phyloP scores from a whole-genome alignment of 2,888 invertebrate species.

The Brachyopa scutellaris region DNA sequence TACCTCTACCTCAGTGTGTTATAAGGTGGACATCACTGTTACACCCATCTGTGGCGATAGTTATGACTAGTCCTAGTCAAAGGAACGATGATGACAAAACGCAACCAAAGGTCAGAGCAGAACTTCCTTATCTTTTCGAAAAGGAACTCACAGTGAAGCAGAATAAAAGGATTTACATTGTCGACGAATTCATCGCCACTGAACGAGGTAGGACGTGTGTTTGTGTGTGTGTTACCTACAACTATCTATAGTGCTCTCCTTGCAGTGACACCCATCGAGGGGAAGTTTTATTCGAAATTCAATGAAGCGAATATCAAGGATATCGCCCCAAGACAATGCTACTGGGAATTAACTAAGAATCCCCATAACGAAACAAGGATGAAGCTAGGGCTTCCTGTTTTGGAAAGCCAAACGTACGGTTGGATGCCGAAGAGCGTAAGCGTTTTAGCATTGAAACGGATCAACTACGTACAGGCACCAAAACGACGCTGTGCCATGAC shows the following conservation, averaged over 20 bases:
- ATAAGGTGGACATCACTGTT: conserved; percentile 15
- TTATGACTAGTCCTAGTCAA: conserved; percentile 38
- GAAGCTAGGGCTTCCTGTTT: conserved; percentile 74
- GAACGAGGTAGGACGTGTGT: conserved; percentile 74
- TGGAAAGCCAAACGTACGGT: conserved; percentile 79
- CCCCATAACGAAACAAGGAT: conserved; percentile 70
- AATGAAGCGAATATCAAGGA: conserved; percentile 59
- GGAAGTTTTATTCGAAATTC: conserved; percentile 78
- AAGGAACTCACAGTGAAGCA: conserved; percentile 79
- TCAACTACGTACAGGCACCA: conserved; percentile 76
- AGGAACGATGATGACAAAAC: conserved; percentile 29
- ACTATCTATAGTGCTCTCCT: background rate
- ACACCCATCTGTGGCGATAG: background rate
- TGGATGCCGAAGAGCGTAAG: conserved; percentile 77
- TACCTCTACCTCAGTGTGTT: conserved; percentile 1
- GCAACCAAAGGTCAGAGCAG: conserved; percentile 38
- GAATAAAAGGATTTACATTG: conserved; percentile 77
- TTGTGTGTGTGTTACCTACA: background rate
- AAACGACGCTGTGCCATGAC: conserved; percentile 79
- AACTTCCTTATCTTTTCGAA: conserved; percentile 78
- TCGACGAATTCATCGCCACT: conserved; percentile 76
- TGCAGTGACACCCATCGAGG: conserved; percentile 76
- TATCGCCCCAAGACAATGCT: conserved; percentile 29
- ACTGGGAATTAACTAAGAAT: conserved; percentile 38
- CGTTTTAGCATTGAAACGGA: conserved; percentile 67